A percentile compares a stretch with the other conserved stretches of the same genome.
phyloP scores from a whole-genome alignment of 2,888 invertebrate genomes.

The Drosophila mayaguana region DNA sequence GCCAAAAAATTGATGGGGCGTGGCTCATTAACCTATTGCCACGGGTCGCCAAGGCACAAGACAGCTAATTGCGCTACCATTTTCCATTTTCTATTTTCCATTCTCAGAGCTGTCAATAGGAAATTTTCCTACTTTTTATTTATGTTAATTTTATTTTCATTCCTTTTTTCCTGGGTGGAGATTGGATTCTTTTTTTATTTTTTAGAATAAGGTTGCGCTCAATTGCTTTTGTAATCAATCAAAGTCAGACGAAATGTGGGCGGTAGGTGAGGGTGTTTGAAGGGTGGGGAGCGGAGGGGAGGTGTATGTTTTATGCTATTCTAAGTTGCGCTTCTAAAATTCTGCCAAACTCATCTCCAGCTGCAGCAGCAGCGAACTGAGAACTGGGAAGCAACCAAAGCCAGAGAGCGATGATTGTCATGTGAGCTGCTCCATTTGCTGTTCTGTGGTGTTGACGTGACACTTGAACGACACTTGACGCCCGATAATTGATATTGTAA shows the following conservation, averaged over 20 bases:
- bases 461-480: conserved; percentile 79
- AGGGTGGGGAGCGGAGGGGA: neutral
- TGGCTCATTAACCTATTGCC: conserved; percentile 53
- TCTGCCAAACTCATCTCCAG: conserved; percentile 31
- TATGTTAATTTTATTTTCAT: conserved; percentile 68
- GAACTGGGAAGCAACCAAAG: conserved; percentile 11
- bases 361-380: conserved; percentile 5
- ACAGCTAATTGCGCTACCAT: conserved; percentile 57
- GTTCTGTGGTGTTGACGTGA: conserved; percentile 72
- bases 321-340: conserved; percentile 32
- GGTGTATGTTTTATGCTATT: conserved; percentile 1
- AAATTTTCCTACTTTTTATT: conserved; percentile 42
- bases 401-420: conserved; percentile 49
- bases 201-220: conserved; percentile 57
- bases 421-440: conserved; percentile 47
- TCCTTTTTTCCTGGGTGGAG: conserved; percentile 16
- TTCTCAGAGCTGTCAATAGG: conserved; percentile 64
- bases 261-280: neutral
- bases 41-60: conserved; percentile 24
- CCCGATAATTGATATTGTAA: conserved; percentile 73
- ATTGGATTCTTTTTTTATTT: conserved; percentile 32
- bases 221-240: conserved; percentile 77
- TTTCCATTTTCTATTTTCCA: conserved; percentile 17
- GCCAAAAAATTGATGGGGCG: conserved; percentile 53
- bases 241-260: conserved; percentile 47